Evolutionary conservation across 2,797 vertebrate genomes (phyloP).

Genomic region (Chromobotia macracanthus): DNA sequence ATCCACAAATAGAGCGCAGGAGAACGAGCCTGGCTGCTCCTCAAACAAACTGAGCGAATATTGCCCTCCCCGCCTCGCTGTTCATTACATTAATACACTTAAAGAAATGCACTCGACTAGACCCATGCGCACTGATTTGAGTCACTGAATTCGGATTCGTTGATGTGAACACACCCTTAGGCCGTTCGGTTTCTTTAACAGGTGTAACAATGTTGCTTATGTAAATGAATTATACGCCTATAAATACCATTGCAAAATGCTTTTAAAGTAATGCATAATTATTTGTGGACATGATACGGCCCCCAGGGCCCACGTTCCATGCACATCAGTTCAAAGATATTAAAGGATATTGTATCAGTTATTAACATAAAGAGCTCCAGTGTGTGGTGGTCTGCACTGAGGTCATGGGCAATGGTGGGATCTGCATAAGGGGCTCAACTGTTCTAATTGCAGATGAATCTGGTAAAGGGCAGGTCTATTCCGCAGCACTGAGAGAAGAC

Average conservation of each 20-base stretch:
- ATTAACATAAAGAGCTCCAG: conserved; percentile 43
- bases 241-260: background rate
- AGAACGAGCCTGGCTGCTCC: conserved; percentile 39
- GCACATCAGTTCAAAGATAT: conserved; percentile 20
- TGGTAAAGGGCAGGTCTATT: conserved; percentile 51
- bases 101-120: conserved; percentile 20
- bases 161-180: conserved; percentile 61
- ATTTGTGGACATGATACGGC: background rate
- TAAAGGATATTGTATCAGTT: conserved; percentile 20
- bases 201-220: conserved; percentile 67
- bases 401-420: conserved; percentile 52
- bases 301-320: background rate
- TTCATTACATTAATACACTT: conserved; percentile 19
- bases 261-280: background rate
- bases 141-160: background rate
- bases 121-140: background rate
- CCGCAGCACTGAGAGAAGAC: conserved; percentile 48
- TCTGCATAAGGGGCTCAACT: conserved; percentile 52
- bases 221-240: background rate
- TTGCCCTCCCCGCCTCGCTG: conserved; percentile 46
- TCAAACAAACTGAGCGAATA: conserved; percentile 50
- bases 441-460: conserved; percentile 58
- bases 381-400: conserved; percentile 49
- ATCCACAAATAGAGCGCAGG: conserved; percentile 35
- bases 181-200: background rate